Conservation (phyloP, 1,140 invertebrate species). For the Drosophila seguyi region DNA sequence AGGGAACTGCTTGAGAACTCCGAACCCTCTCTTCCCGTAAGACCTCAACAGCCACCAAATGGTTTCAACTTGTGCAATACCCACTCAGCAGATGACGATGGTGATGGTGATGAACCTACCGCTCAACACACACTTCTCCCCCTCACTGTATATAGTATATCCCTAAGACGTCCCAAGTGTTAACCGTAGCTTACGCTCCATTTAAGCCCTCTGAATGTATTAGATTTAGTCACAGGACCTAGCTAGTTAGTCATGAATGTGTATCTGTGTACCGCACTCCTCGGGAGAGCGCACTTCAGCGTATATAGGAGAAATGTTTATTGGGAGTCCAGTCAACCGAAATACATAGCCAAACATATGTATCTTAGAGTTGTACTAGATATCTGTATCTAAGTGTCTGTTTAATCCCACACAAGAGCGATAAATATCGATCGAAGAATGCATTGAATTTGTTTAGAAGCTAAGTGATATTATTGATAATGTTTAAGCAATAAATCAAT, state of each 20-base stretch:
- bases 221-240: constrained; percentile 31
- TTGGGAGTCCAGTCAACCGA: constrained; percentile 32
- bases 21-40: constrained; percentile 12
- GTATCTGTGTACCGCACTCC: constrained; percentile 35
- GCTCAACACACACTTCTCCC: constrained; percentile 3
- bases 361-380: constrained; percentile 55
- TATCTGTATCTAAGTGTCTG: constrained; percentile 50
- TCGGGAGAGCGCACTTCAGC: constrained; percentile 8
- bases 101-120: constrained; percentile 3
- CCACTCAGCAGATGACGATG: constrained; percentile 9
- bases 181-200: constrained; percentile 5
- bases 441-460: constrained; percentile 78
- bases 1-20: not conserved
- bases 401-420: constrained; percentile 45
- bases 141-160: constrained; percentile 32
- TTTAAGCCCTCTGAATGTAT: constrained; percentile 36
- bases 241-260: constrained; percentile 71
- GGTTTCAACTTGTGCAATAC: constrained; percentile 82
- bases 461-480: constrained; percentile 83
- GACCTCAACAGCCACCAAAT: constrained; percentile 57
- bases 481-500: constrained; percentile 83
- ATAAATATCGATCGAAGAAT: constrained; percentile 20
- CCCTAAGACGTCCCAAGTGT: constrained; percentile 17
- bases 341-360: constrained; percentile 43
- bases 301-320: constrained; percentile 21